A percentile compares a stretch with the other conserved stretches of the same genome.
Evolutionary conservation across 2,113 vertebrate species (phyloP).

Genomic region (Australoheros scitulus): DNA sequence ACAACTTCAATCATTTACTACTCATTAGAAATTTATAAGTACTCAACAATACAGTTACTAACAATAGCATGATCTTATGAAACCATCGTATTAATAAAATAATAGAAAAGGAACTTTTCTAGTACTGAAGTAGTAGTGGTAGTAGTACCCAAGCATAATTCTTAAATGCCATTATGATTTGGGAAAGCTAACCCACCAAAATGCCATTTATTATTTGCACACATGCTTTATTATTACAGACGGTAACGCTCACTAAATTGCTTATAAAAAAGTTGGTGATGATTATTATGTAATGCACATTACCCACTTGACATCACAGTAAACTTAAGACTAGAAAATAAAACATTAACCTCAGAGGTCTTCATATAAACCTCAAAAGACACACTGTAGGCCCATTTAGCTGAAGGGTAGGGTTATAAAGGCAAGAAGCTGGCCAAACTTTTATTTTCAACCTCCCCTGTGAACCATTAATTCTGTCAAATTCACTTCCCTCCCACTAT

Average conservation of each 20-base stretch:
- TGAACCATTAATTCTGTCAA: conserved; percentile 53
- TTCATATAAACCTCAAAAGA: conserved; percentile 37
- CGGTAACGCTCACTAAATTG: conserved; percentile 22
- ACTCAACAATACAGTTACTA: background rate
- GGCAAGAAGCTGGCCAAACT: conserved; percentile 40
- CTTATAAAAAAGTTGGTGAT: conserved; percentile 24
- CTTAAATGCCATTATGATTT: background rate
- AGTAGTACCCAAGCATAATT: background rate
- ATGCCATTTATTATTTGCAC: background rate
- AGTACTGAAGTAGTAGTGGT: background rate
- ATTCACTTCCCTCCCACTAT: conserved; percentile 49
- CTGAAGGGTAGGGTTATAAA: conserved; percentile 47
- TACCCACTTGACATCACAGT: conserved; percentile 1
- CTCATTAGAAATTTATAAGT: background rate
- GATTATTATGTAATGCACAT: conserved; percentile 32
- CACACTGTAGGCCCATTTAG: conserved; percentile 49
- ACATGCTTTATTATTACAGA: conserved; percentile 9
- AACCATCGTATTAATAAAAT: background rate
- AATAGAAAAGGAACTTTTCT: background rate
- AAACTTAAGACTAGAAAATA: conserved; percentile 40
- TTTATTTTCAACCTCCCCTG: conserved; percentile 50
- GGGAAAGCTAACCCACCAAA: background rate
- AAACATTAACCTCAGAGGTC: conserved; percentile 40
- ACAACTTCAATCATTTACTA: background rate
- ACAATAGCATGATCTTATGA: background rate